Percentiles rank a stretch among this genome's conserved stretches.
Evolutionary conservation across 2,888 invertebrate species (phyloP).

Genomic region (Scrobipalpa costella): DNA sequence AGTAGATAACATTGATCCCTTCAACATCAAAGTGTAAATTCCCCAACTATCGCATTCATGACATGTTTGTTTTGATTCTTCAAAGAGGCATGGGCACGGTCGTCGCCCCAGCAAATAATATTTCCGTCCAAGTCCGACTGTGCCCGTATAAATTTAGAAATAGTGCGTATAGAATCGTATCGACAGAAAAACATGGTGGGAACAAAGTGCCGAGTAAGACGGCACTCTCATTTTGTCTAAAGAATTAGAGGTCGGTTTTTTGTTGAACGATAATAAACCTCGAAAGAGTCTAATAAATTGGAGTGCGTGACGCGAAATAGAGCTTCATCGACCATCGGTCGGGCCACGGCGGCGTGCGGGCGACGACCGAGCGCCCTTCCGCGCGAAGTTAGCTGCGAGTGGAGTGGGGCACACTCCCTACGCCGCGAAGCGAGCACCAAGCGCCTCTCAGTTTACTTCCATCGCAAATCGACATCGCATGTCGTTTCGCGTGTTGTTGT

Average conservation of each 20-base stretch:
- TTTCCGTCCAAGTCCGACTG: conserved; percentile 48
- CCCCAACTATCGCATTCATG: conserved; percentile 35
- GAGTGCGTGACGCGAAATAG: conserved; percentile 70
- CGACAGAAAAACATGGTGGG: background rate
- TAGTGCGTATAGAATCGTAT: background rate
- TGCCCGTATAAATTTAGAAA: conserved; percentile 56
- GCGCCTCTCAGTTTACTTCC: conserved; percentile 74
- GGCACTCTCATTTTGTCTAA: background rate
- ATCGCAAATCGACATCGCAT: conserved; percentile 62
- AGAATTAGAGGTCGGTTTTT: conserved; percentile 40
- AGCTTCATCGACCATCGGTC: conserved; percentile 70
- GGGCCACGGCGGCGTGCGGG: conserved; percentile 35
- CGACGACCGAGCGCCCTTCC: conserved; percentile 52
- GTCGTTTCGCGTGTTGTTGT: conserved; percentile 65
- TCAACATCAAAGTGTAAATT: background rate
- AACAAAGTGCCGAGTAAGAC: background rate
- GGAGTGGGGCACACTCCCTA: conserved; percentile 60
- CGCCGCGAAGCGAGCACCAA: conserved; percentile 65
- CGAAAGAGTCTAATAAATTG: conserved; percentile 54
- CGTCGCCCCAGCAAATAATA: conserved; percentile 62
- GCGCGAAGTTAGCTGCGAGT: conserved; percentile 63
- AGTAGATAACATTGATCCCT: background rate
- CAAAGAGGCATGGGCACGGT: conserved; percentile 48
- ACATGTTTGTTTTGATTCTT: conserved; percentile 52
- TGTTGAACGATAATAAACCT: conserved; percentile 32